These are phyloP conservation scores for Torymus tubicola DNA, from an alignment of 2,888 invertebrate genomes.

Conservation along the genomic window DNA sequence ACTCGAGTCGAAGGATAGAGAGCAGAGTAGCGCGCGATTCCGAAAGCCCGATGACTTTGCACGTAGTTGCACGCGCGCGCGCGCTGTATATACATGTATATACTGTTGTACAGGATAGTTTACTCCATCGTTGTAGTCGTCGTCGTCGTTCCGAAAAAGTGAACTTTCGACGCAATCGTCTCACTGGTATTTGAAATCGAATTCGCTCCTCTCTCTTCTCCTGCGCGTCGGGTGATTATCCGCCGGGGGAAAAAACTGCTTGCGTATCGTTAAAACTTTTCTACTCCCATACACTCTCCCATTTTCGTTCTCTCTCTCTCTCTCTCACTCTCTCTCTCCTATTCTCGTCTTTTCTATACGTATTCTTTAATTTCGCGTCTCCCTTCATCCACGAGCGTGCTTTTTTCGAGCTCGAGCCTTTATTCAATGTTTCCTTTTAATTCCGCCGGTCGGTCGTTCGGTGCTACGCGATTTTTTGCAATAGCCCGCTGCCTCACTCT, in stretches of 20 bases:
- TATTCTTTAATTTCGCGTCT: constrained; percentile 17
- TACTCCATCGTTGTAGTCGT: too few species aligned
- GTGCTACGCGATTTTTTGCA: constrained; percentile 25
- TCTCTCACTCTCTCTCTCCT: too few species aligned
- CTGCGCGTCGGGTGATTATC: constrained; percentile 4
- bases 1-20: too few species aligned
- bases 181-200: not conserved
- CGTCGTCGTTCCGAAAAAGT: too few species aligned
- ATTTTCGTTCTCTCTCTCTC: not conserved
- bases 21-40: too few species aligned
- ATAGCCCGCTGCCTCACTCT: not conserved
- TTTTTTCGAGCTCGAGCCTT: not conserved
- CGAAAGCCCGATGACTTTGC: too few species aligned
- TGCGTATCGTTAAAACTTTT: constrained; percentile 9
- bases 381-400: not conserved
- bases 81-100: too few species aligned
- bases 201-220: not conserved
- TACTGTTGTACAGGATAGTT: too few species aligned
- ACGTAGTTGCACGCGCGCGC: too few species aligned
- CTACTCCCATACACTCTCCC: not conserved
- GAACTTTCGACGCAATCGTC: too few species aligned
- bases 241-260: not conserved
- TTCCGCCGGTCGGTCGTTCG: constrained; percentile 3
- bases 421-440: constrained; percentile 28
- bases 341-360: not conserved